Conservation (phyloP, 2,113 vertebrate species). For the Notechis scutatus region DNA sequence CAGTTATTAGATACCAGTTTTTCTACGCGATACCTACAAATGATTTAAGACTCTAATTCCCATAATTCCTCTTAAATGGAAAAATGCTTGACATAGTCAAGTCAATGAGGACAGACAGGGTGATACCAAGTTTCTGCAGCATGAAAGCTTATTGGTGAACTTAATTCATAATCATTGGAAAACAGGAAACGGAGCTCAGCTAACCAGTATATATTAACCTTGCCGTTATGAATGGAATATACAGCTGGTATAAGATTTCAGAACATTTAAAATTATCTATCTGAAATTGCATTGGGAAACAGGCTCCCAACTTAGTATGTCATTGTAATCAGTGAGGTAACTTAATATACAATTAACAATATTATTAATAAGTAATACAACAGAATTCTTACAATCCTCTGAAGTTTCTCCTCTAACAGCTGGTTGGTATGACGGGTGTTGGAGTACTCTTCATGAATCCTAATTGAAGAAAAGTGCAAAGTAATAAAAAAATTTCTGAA, state of each 20-base stretch:
- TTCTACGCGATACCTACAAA: background rate
- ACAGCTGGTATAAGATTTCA: background rate
- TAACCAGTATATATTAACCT: background rate
- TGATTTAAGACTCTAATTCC: background rate
- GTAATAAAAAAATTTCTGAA: background rate
- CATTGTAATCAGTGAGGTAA: background rate
- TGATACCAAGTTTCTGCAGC: background rate
- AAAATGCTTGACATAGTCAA: background rate
- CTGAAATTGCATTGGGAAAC: background rate
- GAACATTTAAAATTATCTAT: background rate
- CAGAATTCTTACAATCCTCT: slow-evolving; percentile 66
- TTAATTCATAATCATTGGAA: background rate
- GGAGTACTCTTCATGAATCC: slow-evolving; percentile 71
- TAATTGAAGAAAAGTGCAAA: slow-evolving; percentile 31
- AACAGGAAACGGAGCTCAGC: background rate
- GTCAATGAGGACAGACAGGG: background rate
- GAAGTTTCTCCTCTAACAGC: slow-evolving; percentile 67
- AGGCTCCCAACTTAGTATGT: background rate
- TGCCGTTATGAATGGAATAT: background rate
- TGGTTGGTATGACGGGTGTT: slow-evolving; percentile 66
- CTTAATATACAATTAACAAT: background rate
- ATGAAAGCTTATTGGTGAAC: background rate
- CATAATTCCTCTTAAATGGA: background rate
- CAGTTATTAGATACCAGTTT: background rate
- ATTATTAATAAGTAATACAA: background rate